A percentile compares a stretch with the other conserved stretches of the same genome.
Evolutionary conservation across 2,888 invertebrate genomes (phyloP).

Genomic region (Ligdia adustata): DNA sequence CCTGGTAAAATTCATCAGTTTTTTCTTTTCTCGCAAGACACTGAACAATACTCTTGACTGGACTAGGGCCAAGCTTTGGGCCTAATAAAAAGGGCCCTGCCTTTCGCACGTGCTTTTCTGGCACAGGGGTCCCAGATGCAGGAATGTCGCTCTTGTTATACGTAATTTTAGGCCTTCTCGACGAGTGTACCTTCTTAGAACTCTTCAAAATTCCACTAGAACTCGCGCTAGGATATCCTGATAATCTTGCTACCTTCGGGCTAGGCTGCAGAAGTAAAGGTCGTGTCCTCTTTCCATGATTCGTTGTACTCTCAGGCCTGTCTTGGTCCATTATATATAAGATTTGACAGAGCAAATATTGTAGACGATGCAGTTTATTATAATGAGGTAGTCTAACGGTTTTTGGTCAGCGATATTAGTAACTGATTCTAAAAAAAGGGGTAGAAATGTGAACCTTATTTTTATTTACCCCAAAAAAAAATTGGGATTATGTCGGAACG

Average conservation of each 20-base stretch:
- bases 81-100: conserved; percentile 89
- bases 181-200: conserved; percentile 57
- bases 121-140: conserved; percentile 77
- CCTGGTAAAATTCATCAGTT: conserved; percentile 87
- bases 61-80: conserved; percentile 88
- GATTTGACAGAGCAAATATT: too few species aligned
- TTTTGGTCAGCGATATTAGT: conserved; percentile 7
- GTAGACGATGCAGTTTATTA: neutral
- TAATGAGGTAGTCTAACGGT: conserved; percentile 3
- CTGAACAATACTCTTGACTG: conserved; percentile 90
- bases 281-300: conserved; percentile 75
- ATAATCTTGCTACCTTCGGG: conserved; percentile 68
- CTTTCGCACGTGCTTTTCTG: conserved; percentile 80
- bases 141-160: conserved; percentile 73
- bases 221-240: conserved; percentile 61
- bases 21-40: conserved; percentile 88
- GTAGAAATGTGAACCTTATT: neutral
- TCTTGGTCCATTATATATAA: conserved; percentile 69
- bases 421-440: neutral
- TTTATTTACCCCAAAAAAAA: neutral
- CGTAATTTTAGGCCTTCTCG: conserved; percentile 55
- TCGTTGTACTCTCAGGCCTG: conserved; percentile 65
- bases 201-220: conserved; percentile 50
- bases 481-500: too few species aligned
- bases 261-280: conserved; percentile 73